A percentile compares a stretch with the other conserved stretches of the same genome.
These are phyloP conservation scores for Diplosoma virens DNA, from an alignment of 23 tunicate species.

Conservation along the genomic window DNA sequence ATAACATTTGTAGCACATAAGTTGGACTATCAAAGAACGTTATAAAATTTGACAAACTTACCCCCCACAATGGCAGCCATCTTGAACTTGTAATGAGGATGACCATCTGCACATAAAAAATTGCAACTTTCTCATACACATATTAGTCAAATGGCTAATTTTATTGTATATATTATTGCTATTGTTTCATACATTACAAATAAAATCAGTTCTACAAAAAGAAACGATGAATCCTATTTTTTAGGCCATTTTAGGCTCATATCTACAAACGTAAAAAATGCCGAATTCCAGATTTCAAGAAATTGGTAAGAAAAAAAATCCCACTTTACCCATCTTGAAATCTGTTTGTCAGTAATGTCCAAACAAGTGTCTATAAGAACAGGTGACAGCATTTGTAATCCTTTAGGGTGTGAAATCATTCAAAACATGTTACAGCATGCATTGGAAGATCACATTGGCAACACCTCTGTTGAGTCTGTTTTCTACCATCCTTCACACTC, in stretches of 20 bases:
- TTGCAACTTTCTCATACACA: conserved; percentile 20
- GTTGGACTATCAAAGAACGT: no score
- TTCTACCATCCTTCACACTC: conserved; percentile 18
- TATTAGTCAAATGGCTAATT: no score
- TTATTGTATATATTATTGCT: conserved; percentile 26
- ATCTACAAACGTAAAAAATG: neutral
- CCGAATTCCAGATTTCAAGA: conserved; percentile 7
- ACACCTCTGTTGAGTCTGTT: conserved; percentile 3
- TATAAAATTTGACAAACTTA: no score
- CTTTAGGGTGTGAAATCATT: conserved; percentile 17
- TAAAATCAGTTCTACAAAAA: no score
- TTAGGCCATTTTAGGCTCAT: conserved; percentile 4
- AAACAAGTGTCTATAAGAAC: conserved; percentile 18
- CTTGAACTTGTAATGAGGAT: no score
- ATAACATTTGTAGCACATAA: no score
- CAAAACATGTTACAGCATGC: conserved; percentile 15
- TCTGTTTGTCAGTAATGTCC: conserved; percentile 12
- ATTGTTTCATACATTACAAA: no score
- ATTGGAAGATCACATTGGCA: conserved; percentile 12
- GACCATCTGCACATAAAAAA: no score
- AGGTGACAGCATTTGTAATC: conserved; percentile 17
- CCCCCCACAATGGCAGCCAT: no score
- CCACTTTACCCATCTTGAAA: neutral
- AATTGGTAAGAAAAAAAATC: neutral
- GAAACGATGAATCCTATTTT: neutral